Evolutionary conservation across 2,888 invertebrate genomes (phyloP), one percentile per base, ranked within the genome.

Genomic region (Ecdyonurus torrentis): DNA sequence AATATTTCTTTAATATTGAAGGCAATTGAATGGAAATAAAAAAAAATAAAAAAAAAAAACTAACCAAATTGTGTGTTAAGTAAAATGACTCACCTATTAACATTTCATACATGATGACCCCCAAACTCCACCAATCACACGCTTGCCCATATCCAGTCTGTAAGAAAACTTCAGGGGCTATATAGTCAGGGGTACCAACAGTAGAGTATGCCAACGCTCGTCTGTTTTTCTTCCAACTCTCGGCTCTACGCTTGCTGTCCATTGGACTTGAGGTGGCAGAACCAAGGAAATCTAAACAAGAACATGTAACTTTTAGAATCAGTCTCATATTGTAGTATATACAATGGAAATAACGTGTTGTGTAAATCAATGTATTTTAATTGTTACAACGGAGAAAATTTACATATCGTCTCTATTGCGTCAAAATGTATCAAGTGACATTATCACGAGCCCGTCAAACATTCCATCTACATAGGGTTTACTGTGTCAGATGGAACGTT

Each of bases 61-160:
- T n/a, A n/a, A n/a, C n/a, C n/a, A 50, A 15, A 15, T 15, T 15
- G 18, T 52, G 53, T 2, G 3, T 3, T 2, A 52, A 15, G n/a
- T 2, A n/a, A n/a, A n/a, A 55, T 23, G 52, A 68, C 78, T 71
- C 71, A 84, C 85, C 98, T 77, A 99, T 99, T 69, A 99, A 81
- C 99, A 99, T 99, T 79, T 99, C 99, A 78, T 98, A 99, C 99
- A 99, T 99, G 71, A 99, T 99, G 64, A 99, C 99, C 24, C 99
- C 99, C 64, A 99, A 81, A 66, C 96, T 97, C 99, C 99, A 99
- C 94, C 97, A 99, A 77, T 99, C 99, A 71, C 98, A 99, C 64
- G 95, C 90, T 61, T 94, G 89, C 2, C 94, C 95, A 76, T 99
- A 99, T 58, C 99, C 99, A 52, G 95, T 96, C 78, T 97, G 97